Evolutionary conservation across 2,888 invertebrate genomes (phyloP).

Genomic region (Synanthedon vespiformis): DNA sequence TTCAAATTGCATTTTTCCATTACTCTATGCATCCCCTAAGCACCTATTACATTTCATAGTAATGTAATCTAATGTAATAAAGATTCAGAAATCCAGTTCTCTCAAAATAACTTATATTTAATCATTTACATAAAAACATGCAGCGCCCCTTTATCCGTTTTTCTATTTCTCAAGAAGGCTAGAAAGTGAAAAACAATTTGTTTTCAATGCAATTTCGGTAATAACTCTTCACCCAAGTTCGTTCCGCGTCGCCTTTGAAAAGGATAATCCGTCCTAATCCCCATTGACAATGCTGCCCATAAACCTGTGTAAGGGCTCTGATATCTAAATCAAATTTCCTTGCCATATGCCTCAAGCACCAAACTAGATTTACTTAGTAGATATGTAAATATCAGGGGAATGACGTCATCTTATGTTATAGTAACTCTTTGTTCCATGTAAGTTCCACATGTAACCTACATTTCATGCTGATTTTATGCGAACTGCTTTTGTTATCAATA

Average conservation of each 20-base stretch:
- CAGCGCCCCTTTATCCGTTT: too few relatives aligned
- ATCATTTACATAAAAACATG: too few relatives aligned
- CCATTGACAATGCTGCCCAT: conserved; percentile 19
- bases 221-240: conserved; percentile 9
- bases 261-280: conserved; percentile 17
- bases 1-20: too few relatives aligned
- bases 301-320: conserved; percentile 20
- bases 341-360: conserved; percentile 7
- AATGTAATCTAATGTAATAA: too few relatives aligned
- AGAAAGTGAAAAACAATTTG: conserved; percentile 17
- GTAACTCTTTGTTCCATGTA: background rate
- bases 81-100: too few relatives aligned
- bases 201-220: conserved; percentile 14
- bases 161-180: conserved; percentile 2
- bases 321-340: conserved; percentile 22
- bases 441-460: too few relatives aligned
- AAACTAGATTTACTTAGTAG: background rate
- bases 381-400: background rate
- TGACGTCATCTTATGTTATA: background rate
- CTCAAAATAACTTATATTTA: too few relatives aligned
- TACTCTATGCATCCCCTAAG: too few relatives aligned
- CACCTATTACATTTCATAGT: too few relatives aligned
- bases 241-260: conserved; percentile 15
- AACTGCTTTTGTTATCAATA: too few relatives aligned
- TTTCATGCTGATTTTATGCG: too few relatives aligned